These are phyloP conservation scores for Subacronicta megacephala DNA, from an alignment of 2,888 invertebrate genomes.

Conservation along the genomic window DNA sequence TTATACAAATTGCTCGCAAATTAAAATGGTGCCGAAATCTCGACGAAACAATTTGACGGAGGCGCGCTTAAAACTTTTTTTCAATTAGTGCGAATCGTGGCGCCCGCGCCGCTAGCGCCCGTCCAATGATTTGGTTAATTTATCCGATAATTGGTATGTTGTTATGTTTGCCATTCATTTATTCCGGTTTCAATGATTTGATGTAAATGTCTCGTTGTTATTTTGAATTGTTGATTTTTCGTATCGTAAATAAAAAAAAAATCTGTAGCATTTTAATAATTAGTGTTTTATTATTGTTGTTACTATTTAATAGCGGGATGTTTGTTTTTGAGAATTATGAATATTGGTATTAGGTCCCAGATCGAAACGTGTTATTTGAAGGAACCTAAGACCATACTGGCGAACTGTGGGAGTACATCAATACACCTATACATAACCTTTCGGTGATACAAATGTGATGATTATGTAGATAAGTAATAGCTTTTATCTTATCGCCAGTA, in stretches of 20 bases:
- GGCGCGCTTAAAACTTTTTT: constrained; percentile 50
- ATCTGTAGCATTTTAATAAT: constrained; percentile 11
- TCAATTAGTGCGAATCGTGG: constrained; percentile 51
- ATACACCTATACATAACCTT: no score
- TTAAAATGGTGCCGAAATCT: constrained; percentile 56
- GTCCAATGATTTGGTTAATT: constrained; percentile 57
- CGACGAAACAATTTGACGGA: constrained; percentile 53
- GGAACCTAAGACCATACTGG: no score
- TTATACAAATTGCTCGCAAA: constrained; percentile 67
- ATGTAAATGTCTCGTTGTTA: constrained; percentile 29
- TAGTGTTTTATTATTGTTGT: constrained; percentile 1
- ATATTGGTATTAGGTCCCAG: no score
- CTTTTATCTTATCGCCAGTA: no score
- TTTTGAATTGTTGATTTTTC: constrained; percentile 44
- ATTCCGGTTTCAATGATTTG: constrained; percentile 38
- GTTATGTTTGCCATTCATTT: constrained; percentile 47
- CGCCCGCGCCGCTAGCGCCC: background rate
- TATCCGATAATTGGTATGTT: constrained; percentile 45
- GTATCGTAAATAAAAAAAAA: constrained; percentile 18
- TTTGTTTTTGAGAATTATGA: no score
- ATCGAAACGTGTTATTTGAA: no score
- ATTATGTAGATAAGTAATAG: no score
- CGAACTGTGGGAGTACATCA: no score
- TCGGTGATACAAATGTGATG: no score
- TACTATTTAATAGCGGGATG: background rate